Base-by-base conservation (phyloP, 2,113 vertebrate species). In the Burhinus oedicnemus region DNA sequence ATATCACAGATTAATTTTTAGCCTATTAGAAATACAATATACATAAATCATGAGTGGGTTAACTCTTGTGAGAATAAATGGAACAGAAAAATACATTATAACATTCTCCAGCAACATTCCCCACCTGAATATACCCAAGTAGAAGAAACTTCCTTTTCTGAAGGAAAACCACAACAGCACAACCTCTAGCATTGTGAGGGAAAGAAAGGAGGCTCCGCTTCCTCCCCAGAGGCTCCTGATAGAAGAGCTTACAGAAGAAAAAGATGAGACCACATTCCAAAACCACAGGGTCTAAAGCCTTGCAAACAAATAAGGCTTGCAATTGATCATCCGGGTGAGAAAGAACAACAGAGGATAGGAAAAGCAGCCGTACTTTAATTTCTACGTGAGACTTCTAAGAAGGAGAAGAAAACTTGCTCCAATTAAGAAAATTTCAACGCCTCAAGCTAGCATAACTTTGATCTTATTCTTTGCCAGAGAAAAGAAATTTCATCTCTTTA, bases 401-500 rank as follows among this genome's bases (percentile, higher is more conserved):
- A 74, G 70, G 42, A 94, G 83, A 83, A 87, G 80, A 94, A 96
- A 95, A 54, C 57, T 82, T 72, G 30, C 71, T 69, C 87, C 89
- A 97, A 96, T 97, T 97, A 97, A 89, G 81, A 94, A 95, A 87
- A 94, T 89, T 96, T 72, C 89, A 97, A 93, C 64, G 60, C 96
- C 93, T 96, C 42, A 36, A 95, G 90, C 78, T 55, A 93, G 83
- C 26, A 0, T 71, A 85, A 92, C 71, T 74, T 85, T 90, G 82
- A 91, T 92, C 91, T 81, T 52, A 75, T 34, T 80, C 79, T 90
- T 86, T 94, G 84, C 61, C 80, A 96, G 69, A 76, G 55, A 95
- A 97, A 97, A 92, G 75, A 87, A 95, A 97, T 90, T 96, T 90
- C 13, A 19, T 47, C 62, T 95, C 90, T 95, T 97, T 93, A 97